Evolutionary conservation across 2,797 vertebrate species (phyloP).

Genomic region (Potorous gilbertii): DNA sequence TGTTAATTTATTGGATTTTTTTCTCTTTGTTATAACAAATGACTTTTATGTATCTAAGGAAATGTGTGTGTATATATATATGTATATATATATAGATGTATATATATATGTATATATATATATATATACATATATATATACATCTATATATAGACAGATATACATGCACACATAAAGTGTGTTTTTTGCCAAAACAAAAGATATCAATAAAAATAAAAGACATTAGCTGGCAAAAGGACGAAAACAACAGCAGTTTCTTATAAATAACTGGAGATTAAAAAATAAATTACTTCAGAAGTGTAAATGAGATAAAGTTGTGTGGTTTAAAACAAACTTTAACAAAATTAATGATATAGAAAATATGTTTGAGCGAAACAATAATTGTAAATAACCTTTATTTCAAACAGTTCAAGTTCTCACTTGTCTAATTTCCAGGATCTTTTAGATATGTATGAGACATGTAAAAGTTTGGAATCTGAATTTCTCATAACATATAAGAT

Average conservation of each 20-base stretch:
- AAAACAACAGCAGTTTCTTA: neutral
- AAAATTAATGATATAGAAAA: neutral
- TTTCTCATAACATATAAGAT: neutral
- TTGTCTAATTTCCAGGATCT: neutral
- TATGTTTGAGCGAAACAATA: neutral
- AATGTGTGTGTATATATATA: neutral
- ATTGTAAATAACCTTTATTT: neutral
- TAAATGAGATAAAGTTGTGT: neutral
- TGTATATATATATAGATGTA: too few relatives aligned
- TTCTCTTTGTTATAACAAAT: neutral
- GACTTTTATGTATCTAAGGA: neutral
- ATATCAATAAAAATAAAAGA: neutral
- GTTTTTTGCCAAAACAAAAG: neutral
- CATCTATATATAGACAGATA: too few relatives aligned
- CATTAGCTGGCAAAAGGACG: neutral
- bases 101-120: too few relatives aligned
- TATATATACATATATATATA: too few relatives aligned
- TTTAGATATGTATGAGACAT: neutral
- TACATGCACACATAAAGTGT: too few relatives aligned
- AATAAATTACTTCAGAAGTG: neutral
- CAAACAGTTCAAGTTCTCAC: neutral
- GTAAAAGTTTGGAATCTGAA: neutral
- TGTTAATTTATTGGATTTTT: neutral
- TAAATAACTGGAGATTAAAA: neutral
- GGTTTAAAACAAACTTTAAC: neutral